Percentiles rank a stretch among this genome's conserved stretches.
phyloP scores from a whole-genome alignment of 1,140 invertebrate genomes.

The Cydia splendana region DNA sequence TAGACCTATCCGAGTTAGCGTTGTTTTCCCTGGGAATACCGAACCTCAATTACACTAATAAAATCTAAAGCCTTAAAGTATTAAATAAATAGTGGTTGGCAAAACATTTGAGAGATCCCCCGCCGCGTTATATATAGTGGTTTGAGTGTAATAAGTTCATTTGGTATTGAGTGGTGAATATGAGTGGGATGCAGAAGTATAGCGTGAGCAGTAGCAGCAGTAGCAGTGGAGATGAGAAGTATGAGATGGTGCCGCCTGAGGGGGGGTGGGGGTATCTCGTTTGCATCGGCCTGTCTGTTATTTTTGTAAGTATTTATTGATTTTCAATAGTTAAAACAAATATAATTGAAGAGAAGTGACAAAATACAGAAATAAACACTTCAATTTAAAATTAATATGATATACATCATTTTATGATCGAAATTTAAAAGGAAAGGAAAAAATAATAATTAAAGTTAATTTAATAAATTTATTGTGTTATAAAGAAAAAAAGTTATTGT shows the following conservation, averaged over 20 bases:
- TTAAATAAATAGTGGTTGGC: constrained; percentile 59
- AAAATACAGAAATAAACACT: too few relatives aligned
- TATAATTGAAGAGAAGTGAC: background rate
- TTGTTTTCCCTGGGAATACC: constrained; percentile 56
- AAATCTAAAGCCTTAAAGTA: constrained; percentile 49
- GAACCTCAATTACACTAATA: constrained; percentile 56
- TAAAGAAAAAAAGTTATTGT: too few relatives aligned
- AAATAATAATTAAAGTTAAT: too few relatives aligned
- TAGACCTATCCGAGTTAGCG: background rate
- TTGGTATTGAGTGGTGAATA: constrained; percentile 36
- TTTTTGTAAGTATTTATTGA: constrained; percentile 81
- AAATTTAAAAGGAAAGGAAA: too few relatives aligned
- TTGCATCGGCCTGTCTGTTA: constrained; percentile 81
- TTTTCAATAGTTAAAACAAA: background rate
- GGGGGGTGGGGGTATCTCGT: constrained; percentile 85
- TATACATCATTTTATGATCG: too few relatives aligned
- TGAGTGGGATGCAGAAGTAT: constrained; percentile 55
- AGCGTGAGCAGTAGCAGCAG: constrained; percentile 71
- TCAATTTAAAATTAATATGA: too few relatives aligned
- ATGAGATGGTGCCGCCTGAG: constrained; percentile 80
- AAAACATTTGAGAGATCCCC: constrained; percentile 56
- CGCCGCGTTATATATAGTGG: constrained; percentile 53
- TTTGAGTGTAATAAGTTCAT: constrained; percentile 68
- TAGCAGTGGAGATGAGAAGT: constrained; percentile 79
- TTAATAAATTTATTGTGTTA: too few relatives aligned